A percentile compares a stretch with the other conserved stretches of the same genome.
Conservation (phyloP, 92 coral and sea anemone genomes). For the Palythoa heliodiscus region DNA sequence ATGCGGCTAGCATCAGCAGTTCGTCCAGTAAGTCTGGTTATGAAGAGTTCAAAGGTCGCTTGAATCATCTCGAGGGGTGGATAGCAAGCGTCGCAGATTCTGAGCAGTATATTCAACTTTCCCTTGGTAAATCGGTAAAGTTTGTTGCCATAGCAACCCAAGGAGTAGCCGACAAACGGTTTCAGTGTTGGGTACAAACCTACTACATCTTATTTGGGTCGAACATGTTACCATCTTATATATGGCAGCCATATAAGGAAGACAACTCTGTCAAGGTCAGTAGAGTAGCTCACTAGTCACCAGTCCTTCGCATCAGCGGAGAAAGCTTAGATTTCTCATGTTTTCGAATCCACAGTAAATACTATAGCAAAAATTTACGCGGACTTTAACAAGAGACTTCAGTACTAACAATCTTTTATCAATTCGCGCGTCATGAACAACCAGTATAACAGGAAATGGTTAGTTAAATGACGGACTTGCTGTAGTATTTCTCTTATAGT, state of each 20-base stretch:
- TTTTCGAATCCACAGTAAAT: too few species aligned
- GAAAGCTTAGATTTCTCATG: too few species aligned
- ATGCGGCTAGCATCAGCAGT: background rate
- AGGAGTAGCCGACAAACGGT: background rate
- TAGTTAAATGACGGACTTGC: too few species aligned
- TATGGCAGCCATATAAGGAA: conserved; percentile 33
- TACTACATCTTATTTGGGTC: background rate
- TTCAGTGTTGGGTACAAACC: conserved; percentile 25
- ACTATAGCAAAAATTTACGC: too few species aligned
- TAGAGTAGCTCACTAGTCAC: background rate
- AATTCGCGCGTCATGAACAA: too few species aligned
- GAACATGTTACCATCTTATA: background rate
- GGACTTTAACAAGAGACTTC: too few species aligned
- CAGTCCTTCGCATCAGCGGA: background rate
- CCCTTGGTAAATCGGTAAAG: background rate
- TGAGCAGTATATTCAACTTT: background rate
- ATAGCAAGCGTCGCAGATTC: background rate
- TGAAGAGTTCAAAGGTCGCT: conserved; percentile 3
- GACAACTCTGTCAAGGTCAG: background rate
- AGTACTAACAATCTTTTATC: too few species aligned
- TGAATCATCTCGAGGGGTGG: conserved; percentile 15
- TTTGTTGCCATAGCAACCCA: conserved; percentile 32
- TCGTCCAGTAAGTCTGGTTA: conserved; percentile 11
- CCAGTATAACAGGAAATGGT: too few species aligned
- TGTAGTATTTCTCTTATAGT: too few species aligned